Conservation (phyloP, 2,888 invertebrate genomes). For the Ferdinandea cuprea region DNA sequence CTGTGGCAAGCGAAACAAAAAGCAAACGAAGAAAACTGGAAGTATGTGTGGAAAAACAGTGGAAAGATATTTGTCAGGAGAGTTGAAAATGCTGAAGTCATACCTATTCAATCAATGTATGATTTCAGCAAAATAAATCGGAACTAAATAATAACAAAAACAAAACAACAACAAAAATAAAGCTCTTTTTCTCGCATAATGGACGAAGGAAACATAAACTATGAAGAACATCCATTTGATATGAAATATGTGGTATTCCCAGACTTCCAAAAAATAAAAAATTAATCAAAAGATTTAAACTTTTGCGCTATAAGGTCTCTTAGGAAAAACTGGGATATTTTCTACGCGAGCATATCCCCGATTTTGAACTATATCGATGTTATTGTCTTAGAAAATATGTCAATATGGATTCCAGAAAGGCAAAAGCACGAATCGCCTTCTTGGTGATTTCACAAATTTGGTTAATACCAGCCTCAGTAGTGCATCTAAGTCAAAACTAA, state of each 20-base stretch:
- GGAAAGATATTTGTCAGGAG: constrained; percentile 2
- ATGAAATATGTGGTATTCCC: constrained; percentile 1
- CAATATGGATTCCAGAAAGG: too few species aligned
- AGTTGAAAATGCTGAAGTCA: constrained; percentile 4
- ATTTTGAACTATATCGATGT: constrained; percentile 4
- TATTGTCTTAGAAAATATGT: constrained; percentile 7
- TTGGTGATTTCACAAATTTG: too few species aligned
- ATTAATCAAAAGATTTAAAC: constrained; percentile 1
- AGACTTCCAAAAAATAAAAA: constrained; percentile 5
- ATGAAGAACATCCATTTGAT: constrained; percentile 1
- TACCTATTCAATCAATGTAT: neutral
- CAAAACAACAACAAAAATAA: neutral
- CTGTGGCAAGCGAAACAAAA: constrained; percentile 7
- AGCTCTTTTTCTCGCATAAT: constrained; percentile 1
- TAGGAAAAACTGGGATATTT: constrained; percentile 1
- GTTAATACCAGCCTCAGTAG: too few species aligned
- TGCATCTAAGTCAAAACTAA: too few species aligned
- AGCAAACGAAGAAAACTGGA: neutral
- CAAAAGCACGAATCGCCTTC: too few species aligned
- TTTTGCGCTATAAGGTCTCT: neutral
- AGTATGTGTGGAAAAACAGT: too few species aligned
- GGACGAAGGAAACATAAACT: constrained; percentile 6
- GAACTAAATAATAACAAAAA: too few species aligned
- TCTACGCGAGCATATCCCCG: neutral
- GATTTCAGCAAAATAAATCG: constrained; percentile 6